Evolutionary conservation across 53 echinoderm and acorn worm genomes (phyloP), one percentile per base, ranked within the genome.

Genomic region (Paelopatides confundens): DNA sequence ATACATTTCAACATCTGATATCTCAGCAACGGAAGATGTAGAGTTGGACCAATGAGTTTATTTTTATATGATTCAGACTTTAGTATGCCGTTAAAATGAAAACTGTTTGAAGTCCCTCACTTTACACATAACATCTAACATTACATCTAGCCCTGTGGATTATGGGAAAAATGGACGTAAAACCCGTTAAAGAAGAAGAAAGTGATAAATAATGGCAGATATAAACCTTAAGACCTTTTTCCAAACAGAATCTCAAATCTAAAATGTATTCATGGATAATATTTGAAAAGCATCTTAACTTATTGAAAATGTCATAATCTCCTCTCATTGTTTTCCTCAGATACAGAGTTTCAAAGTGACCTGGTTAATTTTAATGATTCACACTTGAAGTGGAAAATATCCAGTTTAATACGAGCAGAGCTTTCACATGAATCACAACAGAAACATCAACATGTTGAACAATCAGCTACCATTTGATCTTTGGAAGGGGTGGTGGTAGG

Each of bases 341-440:
- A 74, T 39, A 26, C 74, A 46, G 40, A 74, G 26, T 74, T 74
- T 74, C 74, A 74, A 27, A 17, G 33, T 15, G 46, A 46, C 27
- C 34, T 74, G 74, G 34, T n/a, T 21, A 74, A 40, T 21, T 74
- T 74, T 35, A 74, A 74, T 29, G 46, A 3, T 27, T 39, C 23
- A 23, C 18, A 40, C 1, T 23, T 43, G 43, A 74, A 11, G 13
- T 23, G 23, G 40, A 74, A 40, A 23, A 46, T 46, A 1, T 24
- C 24, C 23, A 40, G 39, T 74, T 13, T 74, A 24, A 46, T 74
- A 39, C 10, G 9, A 35, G 40, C 74, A 13, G 74, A 74, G 28
- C 43, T 74, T 58, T 23, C 58, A 18, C n/a, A 26, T 21, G 24
- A 18, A 18, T 58, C n/a, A 21, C 17, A 21, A 6, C 18, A 58